These are phyloP conservation scores for Tenthredo livida DNA, from an alignment of 2,888 invertebrate genomes.

Conservation along the genomic window DNA sequence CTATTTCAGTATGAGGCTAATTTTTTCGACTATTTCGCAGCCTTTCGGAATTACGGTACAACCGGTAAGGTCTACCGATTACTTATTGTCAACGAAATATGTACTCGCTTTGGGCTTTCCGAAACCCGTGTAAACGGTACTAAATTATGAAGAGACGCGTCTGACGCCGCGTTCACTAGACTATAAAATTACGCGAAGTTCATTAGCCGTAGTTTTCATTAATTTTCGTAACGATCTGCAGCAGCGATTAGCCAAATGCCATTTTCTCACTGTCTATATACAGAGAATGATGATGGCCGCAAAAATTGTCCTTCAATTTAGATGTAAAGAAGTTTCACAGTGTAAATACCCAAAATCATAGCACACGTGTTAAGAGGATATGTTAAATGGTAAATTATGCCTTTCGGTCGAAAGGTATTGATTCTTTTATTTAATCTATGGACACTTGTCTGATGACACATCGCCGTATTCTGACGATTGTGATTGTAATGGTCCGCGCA, in stretches of 20 bases:
- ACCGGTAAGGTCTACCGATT: background rate
- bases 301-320: background rate
- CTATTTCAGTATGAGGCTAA: too few relatives aligned
- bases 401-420: background rate
- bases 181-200: background rate
- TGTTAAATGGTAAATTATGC: background rate
- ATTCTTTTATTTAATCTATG: background rate
- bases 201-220: background rate
- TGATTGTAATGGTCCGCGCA: background rate
- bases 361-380: background rate
- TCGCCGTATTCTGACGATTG: background rate
- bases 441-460: background rate
- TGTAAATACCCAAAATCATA: background rate
- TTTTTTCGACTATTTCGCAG: background rate
- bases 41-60: background rate
- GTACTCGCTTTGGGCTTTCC: background rate
- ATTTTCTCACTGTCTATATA: background rate
- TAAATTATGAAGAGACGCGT: background rate
- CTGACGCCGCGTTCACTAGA: background rate
- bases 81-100: background rate
- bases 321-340: background rate
- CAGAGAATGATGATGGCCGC: background rate
- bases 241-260: background rate
- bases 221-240: background rate
- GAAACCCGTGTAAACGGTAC: slow-evolving; percentile 10